These are phyloP conservation scores for Matsumurasca onukii DNA, from an alignment of 1,140 invertebrate species.

Conservation along the genomic window DNA sequence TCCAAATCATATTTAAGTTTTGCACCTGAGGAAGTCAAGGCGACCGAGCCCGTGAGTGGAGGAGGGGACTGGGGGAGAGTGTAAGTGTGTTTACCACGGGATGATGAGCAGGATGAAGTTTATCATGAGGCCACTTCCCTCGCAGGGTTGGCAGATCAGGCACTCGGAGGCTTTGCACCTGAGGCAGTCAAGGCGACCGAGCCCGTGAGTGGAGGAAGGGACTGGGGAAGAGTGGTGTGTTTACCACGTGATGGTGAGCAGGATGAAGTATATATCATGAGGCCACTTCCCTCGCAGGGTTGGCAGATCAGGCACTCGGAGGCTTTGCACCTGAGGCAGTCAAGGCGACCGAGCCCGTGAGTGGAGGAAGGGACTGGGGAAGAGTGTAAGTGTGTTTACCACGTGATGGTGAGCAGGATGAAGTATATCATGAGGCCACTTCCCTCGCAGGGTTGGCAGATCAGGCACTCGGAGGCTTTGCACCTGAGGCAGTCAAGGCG, in stretches of 20 bases:
- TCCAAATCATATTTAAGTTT: no score
- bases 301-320: conserved; percentile 52
- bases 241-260: conserved; percentile 55
- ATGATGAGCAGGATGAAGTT: conserved; percentile 55
- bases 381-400: no score
- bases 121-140: conserved; percentile 52
- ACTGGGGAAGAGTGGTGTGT: no score
- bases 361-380: conserved; percentile 47
- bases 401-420: conserved; percentile 54
- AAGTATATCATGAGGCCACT: conserved; percentile 54
- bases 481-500: conserved; percentile 52
- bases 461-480: conserved; percentile 51
- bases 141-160: conserved; percentile 51
- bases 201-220: conserved; percentile 48
- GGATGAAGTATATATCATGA: conserved; percentile 55
- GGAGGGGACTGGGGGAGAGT: no score
- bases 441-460: conserved; percentile 52
- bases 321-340: conserved; percentile 52
- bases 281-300: conserved; percentile 52
- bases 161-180: conserved; percentile 53
- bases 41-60: no score
- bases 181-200: conserved; percentile 50
- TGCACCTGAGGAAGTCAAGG: no score
- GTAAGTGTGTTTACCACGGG: no score
- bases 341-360: conserved; percentile 50